These are phyloP conservation scores for Polylopha cassiicola DNA, from an alignment of 2,888 invertebrate genomes.

Conservation along the genomic window DNA sequence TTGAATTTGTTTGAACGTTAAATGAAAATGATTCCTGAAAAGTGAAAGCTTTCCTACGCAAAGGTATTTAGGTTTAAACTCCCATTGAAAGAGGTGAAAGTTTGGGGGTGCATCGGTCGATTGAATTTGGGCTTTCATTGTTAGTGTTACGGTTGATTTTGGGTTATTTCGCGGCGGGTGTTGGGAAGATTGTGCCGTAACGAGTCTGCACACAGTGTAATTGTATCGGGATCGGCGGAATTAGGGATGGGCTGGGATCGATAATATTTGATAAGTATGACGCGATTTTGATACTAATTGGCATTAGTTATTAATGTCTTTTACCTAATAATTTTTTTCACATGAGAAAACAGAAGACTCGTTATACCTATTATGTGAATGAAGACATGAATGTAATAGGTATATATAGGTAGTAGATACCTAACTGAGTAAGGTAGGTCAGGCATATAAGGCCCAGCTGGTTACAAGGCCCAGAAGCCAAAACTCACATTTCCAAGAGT, in stretches of 20 bases:
- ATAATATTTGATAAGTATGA: conserved; percentile 24
- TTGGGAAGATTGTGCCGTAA: conserved; percentile 71
- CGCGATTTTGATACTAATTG: conserved; percentile 38
- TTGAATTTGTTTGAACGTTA: conserved; percentile 34
- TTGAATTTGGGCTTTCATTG: conserved; percentile 38
- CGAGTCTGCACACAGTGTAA: conserved; percentile 71
- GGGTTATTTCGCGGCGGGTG: conserved; percentile 33
- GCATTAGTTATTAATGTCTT: too few species aligned
- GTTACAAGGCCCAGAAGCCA: too few species aligned
- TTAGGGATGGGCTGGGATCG: conserved; percentile 47
- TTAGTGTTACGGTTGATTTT: conserved; percentile 39
- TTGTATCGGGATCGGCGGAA: conserved; percentile 72
- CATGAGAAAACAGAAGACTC: too few species aligned
- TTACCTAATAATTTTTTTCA: too few species aligned
- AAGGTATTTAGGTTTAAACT: conserved; percentile 76
- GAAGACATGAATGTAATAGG: too few species aligned
- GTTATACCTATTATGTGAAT: too few species aligned
- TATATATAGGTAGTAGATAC: too few species aligned
- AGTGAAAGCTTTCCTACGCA: conserved; percentile 75
- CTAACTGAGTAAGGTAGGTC: too few species aligned
- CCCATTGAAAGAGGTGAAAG: conserved; percentile 77
- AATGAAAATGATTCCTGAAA: conserved; percentile 71
- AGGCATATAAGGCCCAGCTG: too few species aligned
- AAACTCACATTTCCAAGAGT: too few species aligned
- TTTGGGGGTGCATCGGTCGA: conserved; percentile 46